Evolutionary conservation across 2,797 vertebrate genomes (phyloP), one percentile per base, ranked within the genome.

Genomic region (Acropternis orthonyx): DNA sequence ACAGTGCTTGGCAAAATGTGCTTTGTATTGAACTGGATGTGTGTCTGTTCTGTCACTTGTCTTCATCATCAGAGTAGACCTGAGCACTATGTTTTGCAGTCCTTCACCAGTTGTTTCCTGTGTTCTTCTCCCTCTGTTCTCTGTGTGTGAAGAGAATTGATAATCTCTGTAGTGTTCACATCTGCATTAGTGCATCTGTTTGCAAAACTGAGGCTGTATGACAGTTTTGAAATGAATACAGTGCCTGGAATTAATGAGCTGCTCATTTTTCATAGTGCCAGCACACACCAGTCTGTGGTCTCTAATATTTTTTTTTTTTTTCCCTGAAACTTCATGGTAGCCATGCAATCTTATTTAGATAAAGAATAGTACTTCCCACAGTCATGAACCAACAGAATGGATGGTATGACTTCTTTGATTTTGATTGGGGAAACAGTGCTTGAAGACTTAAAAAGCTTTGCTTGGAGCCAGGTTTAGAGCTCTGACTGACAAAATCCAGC

Each of bases 181-280:
- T 52, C 51, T 80, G 41, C 52, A 49, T 43, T 66, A 9, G 44
- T 85, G 56, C 41, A 39, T 59, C 80, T 87, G 34, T 80, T 94
- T 72, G 81, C 44, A 73, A 51, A 87, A 66, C 9, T 14, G 4
- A 72, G 46, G 36, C 59, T 55, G 22, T 84, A 6, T 41, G 76
- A 63, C 85, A 61, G 46, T 30, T 77, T 61, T 61, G 61, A 39
- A 85, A 89, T 80, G 14, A 68, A 17, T 4, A 14, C 52, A 32
- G 81, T 71, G 83, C 39, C 86, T 94, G 85, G 65, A 89, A 83
- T 93, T 87, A 77, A 85, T 58, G 49, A 94, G 81, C 59, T 87
- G 63, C 55, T 91, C 22, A 22, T 92, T 89, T 83, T 77, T 83
- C 56, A 71, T n/a, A 8, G 4, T 18, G 39, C 26, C 83, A 36